Evolutionary conservation across 2,888 invertebrate species (phyloP).

Genomic region (Troides helena): DNA sequence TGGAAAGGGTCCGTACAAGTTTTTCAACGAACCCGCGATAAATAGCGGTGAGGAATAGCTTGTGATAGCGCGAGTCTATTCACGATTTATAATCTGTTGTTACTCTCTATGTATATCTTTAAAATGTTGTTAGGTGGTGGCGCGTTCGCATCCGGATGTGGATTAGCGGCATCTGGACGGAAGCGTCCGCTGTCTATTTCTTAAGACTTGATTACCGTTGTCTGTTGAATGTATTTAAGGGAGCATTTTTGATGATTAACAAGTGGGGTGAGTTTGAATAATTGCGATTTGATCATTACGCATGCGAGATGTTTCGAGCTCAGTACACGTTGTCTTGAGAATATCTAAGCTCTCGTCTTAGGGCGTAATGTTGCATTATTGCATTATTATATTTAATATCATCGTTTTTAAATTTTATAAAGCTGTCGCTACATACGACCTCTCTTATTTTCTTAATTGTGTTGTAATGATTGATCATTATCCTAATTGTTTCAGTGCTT

Average conservation of each 20-base stretch:
- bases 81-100: slow-evolving; percentile 48
- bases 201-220: slow-evolving; percentile 66
- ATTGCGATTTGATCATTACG: slow-evolving; percentile 26
- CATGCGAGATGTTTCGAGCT: slow-evolving; percentile 32
- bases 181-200: slow-evolving; percentile 51
- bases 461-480: not conserved
- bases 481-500: not conserved
- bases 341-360: slow-evolving; percentile 33
- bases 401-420: slow-evolving; percentile 31
- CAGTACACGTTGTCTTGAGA: slow-evolving; percentile 22
- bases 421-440: slow-evolving; percentile 30
- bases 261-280: slow-evolving; percentile 31
- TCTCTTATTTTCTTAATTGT: not conserved
- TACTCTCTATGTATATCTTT: slow-evolving; percentile 58
- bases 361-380: slow-evolving; percentile 32
- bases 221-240: slow-evolving; percentile 66
- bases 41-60: slow-evolving; percentile 32
- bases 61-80: slow-evolving; percentile 33
- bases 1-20: slow-evolving; percentile 45
- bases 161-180: slow-evolving; percentile 25
- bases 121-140: slow-evolving; percentile 57
- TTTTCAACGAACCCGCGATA: slow-evolving; percentile 58
- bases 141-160: slow-evolving; percentile 35
- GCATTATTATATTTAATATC: slow-evolving; percentile 25
- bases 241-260: slow-evolving; percentile 48